Percentiles rank a stretch among this genome's conserved stretches.
Conservation (phyloP, 2,113 vertebrate genomes). For the Aegithalos caudatus region DNA sequence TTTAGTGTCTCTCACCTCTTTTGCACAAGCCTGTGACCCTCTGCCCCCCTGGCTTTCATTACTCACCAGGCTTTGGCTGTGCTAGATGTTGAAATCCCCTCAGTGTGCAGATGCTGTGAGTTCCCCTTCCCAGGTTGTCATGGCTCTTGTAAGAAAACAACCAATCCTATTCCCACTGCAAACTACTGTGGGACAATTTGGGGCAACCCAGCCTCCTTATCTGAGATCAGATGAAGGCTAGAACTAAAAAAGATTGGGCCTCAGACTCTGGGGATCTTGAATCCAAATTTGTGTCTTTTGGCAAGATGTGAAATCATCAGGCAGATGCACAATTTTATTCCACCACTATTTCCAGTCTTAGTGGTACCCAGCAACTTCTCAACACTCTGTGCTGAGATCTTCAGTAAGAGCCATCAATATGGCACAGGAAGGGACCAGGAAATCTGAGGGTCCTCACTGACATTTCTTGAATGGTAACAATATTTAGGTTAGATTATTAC, state of each 20-base stretch:
- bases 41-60: background rate
- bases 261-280: background rate
- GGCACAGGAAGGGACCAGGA: background rate
- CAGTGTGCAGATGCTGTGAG: background rate
- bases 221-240: background rate
- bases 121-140: slow-evolving; percentile 50
- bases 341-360: background rate
- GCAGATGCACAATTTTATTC: background rate
- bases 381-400: background rate
- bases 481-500: background rate
- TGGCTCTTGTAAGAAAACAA: slow-evolving; percentile 28
- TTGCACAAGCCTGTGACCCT: background rate
- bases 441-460: background rate
- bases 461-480: background rate
- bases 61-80: background rate
- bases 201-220: background rate
- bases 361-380: background rate
- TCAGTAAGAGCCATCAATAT: background rate
- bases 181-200: background rate
- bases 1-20: background rate
- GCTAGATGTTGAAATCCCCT: slow-evolving; percentile 47
- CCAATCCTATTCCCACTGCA: background rate
- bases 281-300: background rate
- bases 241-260: background rate
- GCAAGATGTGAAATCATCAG: background rate